Evolutionary conservation across 2,888 invertebrate genomes (phyloP).

Genomic region (Drosophila heteroneura): DNA sequence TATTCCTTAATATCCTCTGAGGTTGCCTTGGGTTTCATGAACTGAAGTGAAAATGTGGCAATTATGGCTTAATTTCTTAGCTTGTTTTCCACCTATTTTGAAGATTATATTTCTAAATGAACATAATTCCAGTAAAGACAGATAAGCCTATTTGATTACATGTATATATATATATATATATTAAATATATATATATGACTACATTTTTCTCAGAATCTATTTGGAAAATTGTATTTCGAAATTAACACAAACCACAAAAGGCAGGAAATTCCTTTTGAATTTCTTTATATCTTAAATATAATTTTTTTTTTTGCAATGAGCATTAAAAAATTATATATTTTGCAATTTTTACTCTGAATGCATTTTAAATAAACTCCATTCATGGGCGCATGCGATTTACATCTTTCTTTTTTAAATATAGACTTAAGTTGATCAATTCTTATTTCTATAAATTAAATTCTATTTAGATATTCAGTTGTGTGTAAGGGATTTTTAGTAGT

Average conservation of each 20-base stretch:
- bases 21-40: not conserved
- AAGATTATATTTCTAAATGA: not conserved
- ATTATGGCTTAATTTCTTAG: not conserved
- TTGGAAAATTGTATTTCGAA: not conserved
- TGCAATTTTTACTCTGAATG: not conserved
- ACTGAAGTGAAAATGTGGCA: not conserved
- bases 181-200: not conserved
- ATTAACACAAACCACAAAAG: not conserved
- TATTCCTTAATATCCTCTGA: not conserved
- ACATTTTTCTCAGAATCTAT: not conserved
- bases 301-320: not conserved
- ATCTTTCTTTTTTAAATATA: too few relatives aligned
- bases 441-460: not conserved
- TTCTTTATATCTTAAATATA: not conserved
- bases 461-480: not conserved
- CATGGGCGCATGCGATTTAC: too few relatives aligned
- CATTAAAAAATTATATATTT: not conserved
- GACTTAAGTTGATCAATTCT: too few relatives aligned
- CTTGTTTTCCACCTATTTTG: not conserved
- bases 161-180: not conserved
- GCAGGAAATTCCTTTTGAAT: not conserved
- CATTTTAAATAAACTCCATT: too few relatives aligned
- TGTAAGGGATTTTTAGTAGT: too few relatives aligned
- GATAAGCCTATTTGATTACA: not conserved
- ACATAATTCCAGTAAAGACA: not conserved